Conservation (phyloP, 2,113 vertebrate genomes). For the Ovibos moschatus region DNA sequence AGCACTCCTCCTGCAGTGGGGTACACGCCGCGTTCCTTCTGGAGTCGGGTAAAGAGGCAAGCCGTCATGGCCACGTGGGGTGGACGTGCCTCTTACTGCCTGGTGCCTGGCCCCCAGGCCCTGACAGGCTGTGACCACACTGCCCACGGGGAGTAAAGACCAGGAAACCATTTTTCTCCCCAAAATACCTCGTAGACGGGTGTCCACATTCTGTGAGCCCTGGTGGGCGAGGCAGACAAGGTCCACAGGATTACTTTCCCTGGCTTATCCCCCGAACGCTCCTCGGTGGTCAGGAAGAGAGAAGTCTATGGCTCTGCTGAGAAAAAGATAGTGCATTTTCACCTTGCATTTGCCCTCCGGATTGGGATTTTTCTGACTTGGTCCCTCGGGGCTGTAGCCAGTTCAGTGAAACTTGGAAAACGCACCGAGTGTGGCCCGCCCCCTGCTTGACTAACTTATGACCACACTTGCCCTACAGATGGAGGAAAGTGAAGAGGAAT, state of each 20-base stretch:
- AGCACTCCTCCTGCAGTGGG: rapidly evolving
- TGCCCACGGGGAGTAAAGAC: rapidly evolving
- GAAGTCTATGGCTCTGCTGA: not conserved
- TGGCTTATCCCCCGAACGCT: not conserved
- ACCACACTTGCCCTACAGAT: constrained; percentile 83
- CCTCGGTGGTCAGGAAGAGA: too few species aligned
- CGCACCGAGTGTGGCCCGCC: rapidly evolving
- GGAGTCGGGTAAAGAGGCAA: not conserved
- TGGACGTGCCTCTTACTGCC: too few species aligned
- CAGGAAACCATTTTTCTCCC: too few species aligned
- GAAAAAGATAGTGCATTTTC: not conserved
- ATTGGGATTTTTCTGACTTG: not conserved
- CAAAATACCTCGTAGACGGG: rapidly evolving
- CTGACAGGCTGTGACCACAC: rapidly evolving
- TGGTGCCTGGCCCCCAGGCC: too few species aligned
- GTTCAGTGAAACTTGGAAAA: not conserved
- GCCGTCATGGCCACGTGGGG: rapidly evolving
- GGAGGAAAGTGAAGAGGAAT: constrained; percentile 95
- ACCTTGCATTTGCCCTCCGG: not conserved
- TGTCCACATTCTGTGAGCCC: not conserved
- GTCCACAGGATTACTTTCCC: not conserved
- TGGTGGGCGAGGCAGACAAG: not conserved
- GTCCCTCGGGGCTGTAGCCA: not conserved
- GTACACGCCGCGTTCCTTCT: rapidly evolving
- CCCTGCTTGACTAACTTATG: not conserved